phyloP scores from a whole-genome alignment of 2,113 vertebrate species.

The Oreotragus oreotragus region DNA sequence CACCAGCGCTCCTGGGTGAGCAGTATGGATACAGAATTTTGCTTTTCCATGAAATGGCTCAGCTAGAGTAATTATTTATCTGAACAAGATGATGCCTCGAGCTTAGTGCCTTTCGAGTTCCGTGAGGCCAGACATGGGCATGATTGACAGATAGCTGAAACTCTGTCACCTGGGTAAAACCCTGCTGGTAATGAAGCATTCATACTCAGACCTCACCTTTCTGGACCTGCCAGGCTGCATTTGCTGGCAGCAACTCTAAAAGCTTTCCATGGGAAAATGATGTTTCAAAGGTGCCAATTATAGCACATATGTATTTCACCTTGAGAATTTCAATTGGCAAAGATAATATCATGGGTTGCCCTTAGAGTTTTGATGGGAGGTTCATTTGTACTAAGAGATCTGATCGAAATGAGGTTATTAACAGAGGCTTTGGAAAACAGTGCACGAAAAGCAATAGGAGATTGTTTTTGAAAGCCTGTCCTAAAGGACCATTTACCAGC shows the following conservation, averaged over 20 bases:
- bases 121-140: conserved; percentile 36
- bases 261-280: conserved; percentile 53
- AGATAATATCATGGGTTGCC: conserved; percentile 70
- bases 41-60: conserved; percentile 62
- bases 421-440: conserved; percentile 61
- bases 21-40: conserved; percentile 52
- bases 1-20: not conserved
- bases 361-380: conserved; percentile 64
- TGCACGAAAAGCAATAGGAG: conserved; percentile 37
- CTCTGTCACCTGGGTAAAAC: conserved; percentile 55
- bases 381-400: conserved; percentile 65
- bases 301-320: conserved; percentile 24
- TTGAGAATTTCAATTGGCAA: conserved; percentile 67
- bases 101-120: conserved; percentile 67
- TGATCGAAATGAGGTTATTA: conserved; percentile 67
- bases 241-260: conserved; percentile 56
- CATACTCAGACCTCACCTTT: conserved; percentile 58
- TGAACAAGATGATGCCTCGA: conserved; percentile 61
- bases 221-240: conserved; percentile 45
- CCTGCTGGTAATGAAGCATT: conserved; percentile 63
- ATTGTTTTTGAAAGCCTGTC: conserved; percentile 60
- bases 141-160: conserved; percentile 68
- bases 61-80: conserved; percentile 75
- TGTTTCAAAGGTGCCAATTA: conserved; percentile 56
- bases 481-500: conserved; percentile 59